Percentiles rank a stretch among this genome's conserved stretches.
Evolutionary conservation across 2,888 invertebrate genomes (phyloP).

Genomic region (Eupithecia inturbata): DNA sequence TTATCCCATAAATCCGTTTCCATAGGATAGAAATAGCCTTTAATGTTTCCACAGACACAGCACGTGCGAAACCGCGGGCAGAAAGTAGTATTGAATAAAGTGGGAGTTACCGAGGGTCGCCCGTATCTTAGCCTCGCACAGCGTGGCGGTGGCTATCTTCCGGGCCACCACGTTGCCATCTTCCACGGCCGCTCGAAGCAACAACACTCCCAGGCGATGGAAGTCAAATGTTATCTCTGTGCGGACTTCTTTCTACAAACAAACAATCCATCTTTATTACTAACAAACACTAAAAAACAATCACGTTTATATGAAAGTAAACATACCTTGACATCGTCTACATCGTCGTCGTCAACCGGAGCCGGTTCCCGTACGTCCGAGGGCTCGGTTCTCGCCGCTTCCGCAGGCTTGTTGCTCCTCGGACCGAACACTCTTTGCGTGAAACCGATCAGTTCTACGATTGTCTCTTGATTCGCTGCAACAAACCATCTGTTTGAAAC

Average conservation of each 20-base stretch:
- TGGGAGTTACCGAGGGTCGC: conserved; percentile 87
- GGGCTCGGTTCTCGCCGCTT: conserved; percentile 43
- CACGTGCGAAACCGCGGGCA: too few relatives aligned
- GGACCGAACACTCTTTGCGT: conserved; percentile 85
- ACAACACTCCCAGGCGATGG: conserved; percentile 93
- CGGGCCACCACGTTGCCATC: conserved; percentile 89
- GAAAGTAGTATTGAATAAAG: too few relatives aligned
- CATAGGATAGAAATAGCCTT: too few relatives aligned
- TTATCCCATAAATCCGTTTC: too few relatives aligned
- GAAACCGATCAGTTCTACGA: conserved; percentile 96
- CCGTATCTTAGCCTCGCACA: conserved; percentile 95
- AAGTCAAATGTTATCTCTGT: conserved; percentile 96
- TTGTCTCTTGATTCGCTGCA: conserved; percentile 96
- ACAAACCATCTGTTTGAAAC: background rate
- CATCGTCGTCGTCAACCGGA: conserved; percentile 50
- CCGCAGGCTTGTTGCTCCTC: conserved; percentile 24
- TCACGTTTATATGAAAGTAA: background rate
- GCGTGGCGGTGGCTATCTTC: conserved; percentile 97
- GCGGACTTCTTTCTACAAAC: conserved; percentile 70
- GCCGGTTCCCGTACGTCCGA: conserved; percentile 47
- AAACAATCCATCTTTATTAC: background rate
- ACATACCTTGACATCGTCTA: conserved; percentile 50
- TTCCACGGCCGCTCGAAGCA: conserved; percentile 91
- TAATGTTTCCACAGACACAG: too few relatives aligned
- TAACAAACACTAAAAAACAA: background rate